Conservation (phyloP, 2,113 vertebrate genomes). For the Protomyctophum bolini region DNA sequence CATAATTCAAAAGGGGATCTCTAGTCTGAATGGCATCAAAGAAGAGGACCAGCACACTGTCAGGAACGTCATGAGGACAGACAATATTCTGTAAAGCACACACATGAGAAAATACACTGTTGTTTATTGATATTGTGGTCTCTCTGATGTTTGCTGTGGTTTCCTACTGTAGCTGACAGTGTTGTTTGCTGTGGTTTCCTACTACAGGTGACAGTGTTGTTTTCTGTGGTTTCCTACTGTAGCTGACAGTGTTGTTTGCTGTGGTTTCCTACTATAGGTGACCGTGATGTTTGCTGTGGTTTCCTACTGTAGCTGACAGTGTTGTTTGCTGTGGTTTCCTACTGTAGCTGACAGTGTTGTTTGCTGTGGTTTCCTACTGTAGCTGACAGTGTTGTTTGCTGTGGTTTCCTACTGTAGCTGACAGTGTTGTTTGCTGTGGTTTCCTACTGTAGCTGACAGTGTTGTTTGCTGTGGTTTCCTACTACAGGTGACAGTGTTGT, state of each 20-base stretch:
- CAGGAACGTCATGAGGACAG: too few relatives aligned
- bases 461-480: conserved; percentile 16
- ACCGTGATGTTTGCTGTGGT: conserved; percentile 95
- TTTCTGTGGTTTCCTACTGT: conserved; percentile 62
- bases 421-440: conserved; percentile 95
- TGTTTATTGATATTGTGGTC: too few relatives aligned
- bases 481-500: conserved; percentile 90
- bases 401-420: conserved; percentile 78
- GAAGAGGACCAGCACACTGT: too few relatives aligned
- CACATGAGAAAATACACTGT: too few relatives aligned
- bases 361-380: conserved; percentile 78
- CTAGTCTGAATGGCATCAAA: too few relatives aligned
- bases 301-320: neutral
- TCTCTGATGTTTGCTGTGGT: too few relatives aligned
- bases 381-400: neutral
- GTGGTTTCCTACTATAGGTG: conserved; percentile 78
- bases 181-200: conserved; percentile 16
- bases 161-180: neutral
- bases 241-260: neutral
- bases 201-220: conserved; percentile 90
- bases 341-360: conserved; percentile 90
- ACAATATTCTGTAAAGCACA: too few relatives aligned
- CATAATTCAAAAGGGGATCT: too few relatives aligned
- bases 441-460: neutral
- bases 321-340: conserved; percentile 16